Evolutionary conservation across 2,888 invertebrate genomes (phyloP).

Genomic region (Apodemia zela): DNA sequence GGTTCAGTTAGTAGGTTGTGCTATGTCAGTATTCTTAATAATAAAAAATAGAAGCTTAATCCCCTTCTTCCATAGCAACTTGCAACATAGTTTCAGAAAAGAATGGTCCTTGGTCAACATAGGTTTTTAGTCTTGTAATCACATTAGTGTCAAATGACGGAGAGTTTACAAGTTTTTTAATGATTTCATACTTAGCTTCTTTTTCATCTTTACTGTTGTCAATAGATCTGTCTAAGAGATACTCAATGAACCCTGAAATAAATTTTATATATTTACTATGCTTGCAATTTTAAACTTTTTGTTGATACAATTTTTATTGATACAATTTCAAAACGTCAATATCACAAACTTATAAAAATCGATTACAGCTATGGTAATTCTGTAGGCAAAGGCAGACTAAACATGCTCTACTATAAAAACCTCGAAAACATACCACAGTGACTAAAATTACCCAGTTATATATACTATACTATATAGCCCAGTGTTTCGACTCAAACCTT

Average conservation of each 20-base stretch:
- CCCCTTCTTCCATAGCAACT: conserved; percentile 87
- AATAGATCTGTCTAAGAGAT: conserved; percentile 86
- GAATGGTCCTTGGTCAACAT: conserved; percentile 89
- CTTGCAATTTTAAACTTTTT: not conserved
- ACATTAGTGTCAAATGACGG: conserved; percentile 82
- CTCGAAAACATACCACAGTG: too few relatives aligned
- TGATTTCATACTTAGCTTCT: conserved; percentile 87
- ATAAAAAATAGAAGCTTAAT: not conserved
- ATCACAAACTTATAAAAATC: too few relatives aligned
- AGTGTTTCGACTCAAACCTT: too few relatives aligned
- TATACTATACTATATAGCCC: too few relatives aligned
- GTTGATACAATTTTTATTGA: not conserved
- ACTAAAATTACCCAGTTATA: too few relatives aligned
- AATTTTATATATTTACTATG: not conserved
- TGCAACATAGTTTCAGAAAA: conserved; percentile 85
- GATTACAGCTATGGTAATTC: too few relatives aligned
- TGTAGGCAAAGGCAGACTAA: too few relatives aligned
- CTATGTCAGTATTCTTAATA: too few relatives aligned
- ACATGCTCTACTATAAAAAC: too few relatives aligned
- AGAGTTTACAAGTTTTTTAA: conserved; percentile 81
- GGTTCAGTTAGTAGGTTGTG: not conserved
- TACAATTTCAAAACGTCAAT: too few relatives aligned
- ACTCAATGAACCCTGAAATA: conserved; percentile 86
- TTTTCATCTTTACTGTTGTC: conserved; percentile 86
- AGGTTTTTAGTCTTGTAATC: conserved; percentile 82